These are phyloP conservation scores for Eurypyga helias DNA, from an alignment of 2,113 vertebrate species.

Conservation along the genomic window DNA sequence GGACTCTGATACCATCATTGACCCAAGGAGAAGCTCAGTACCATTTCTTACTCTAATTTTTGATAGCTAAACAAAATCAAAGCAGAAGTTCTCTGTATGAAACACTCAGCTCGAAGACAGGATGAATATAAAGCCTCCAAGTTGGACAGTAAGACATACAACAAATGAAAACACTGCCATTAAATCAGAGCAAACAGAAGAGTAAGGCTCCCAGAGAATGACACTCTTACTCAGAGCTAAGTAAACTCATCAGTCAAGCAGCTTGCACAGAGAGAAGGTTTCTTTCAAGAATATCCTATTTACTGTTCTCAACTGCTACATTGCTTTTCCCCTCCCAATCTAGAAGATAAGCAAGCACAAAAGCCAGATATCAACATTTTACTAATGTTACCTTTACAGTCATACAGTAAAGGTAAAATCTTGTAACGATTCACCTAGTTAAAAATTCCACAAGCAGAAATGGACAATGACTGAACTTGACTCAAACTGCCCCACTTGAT, in stretches of 20 bases:
- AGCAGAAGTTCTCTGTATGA: background rate
- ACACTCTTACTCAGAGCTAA: background rate
- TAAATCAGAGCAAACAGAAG: background rate
- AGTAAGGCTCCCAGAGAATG: background rate
- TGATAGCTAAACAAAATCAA: background rate
- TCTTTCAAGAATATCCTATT: background rate
- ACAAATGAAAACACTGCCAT: slow-evolving; percentile 18
- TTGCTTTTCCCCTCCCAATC: background rate
- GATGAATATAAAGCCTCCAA: background rate
- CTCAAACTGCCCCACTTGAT: slow-evolving; percentile 64
- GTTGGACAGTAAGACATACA: background rate
- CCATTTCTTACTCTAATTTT: background rate
- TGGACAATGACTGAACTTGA: slow-evolving; percentile 59
- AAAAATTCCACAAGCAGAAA: slow-evolving; percentile 60
- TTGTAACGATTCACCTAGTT: slow-evolving; percentile 25
- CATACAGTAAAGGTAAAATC: slow-evolving; percentile 66
- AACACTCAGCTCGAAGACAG: background rate
- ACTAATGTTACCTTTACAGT: slow-evolving; percentile 49
- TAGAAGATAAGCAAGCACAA: background rate
- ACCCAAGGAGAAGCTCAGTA: background rate
- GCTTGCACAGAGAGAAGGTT: background rate
- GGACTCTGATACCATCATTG: background rate
- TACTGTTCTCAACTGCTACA: background rate
- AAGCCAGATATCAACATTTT: background rate
- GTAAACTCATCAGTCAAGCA: background rate